Evolutionary conservation across 2,888 invertebrate species (phyloP), one percentile per base, ranked within the genome.

Genomic region (Nycteola revayana): DNA sequence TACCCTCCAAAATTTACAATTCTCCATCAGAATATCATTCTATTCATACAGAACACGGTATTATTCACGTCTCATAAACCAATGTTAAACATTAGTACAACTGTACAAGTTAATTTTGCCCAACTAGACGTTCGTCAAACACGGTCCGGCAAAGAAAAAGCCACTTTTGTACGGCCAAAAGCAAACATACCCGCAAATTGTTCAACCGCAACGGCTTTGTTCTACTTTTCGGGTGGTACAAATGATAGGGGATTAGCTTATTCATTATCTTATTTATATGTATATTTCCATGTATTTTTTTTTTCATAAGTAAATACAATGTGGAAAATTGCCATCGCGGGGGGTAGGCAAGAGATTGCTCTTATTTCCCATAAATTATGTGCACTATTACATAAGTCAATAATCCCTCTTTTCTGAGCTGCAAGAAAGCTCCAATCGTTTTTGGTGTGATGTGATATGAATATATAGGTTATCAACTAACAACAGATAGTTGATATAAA

Each of bases 181-280:
- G 64, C 69, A 73, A 75, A 75, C 75, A 75, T 54, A 60, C 61
- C 67, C 66, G 59, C 72, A 67, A 71, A 72, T 69, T 74, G 75
- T 72, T 67, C 60, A 65, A 65, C 72, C 76, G 61, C 70, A 66
- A 62, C 56, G 61, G 63, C 67, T 66, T 69, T 70, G 73, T 65
- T 60, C 54, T 25, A 50, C 42, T 47, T 38, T 36, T 39, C 0
- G 30, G 38, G 10, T 47, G 66, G 67, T 32, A 3, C 35, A 66
- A 72, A 49, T 40, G 9, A 44, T 3, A 10, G 11, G 28, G 18
- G 22, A 11, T n/a, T n/a, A n/a, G n/a, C n/a, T n/a, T n/a, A n/a
- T n/a, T n/a, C n/a, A n/a, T n/a, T n/a, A n/a, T n/a, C n/a, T n/a
- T n/a, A n/a, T n/a, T n/a, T n/a, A n/a, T n/a, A n/a, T n/a, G n/a